phyloP scores from a whole-genome alignment of 2,888 invertebrate genomes.

The Seira sanloemensis region DNA sequence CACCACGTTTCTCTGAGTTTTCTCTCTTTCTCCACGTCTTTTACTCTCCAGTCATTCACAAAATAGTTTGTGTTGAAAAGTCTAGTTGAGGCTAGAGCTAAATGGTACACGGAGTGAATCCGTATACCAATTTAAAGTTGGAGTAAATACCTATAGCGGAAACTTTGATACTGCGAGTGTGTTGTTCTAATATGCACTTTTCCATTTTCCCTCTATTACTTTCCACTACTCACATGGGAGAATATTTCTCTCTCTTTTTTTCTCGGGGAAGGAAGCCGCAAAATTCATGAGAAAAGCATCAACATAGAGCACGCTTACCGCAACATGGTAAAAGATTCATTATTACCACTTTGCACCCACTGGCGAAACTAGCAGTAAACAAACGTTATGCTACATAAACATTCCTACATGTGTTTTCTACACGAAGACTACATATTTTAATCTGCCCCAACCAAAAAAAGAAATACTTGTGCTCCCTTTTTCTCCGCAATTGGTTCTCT shows the following conservation, averaged over 20 bases:
- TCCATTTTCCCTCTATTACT: neutral
- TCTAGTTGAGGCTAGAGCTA: too few species aligned
- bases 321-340: constrained; percentile 60
- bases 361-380: constrained; percentile 6
- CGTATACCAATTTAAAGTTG: neutral
- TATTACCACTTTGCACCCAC: constrained; percentile 61
- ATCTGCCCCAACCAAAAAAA: neutral
- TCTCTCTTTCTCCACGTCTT: constrained; percentile 18
- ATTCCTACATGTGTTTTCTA: constrained; percentile 21
- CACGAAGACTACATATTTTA: neutral
- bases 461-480: neutral
- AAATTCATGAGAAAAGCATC: constrained; percentile 3
- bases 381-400: constrained; percentile 41
- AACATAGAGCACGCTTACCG: constrained; percentile 29
- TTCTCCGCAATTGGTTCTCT: constrained; percentile 11
- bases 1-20: neutral
- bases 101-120: too few species aligned
- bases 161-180: neutral
- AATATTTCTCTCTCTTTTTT: neutral
- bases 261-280: constrained; percentile 40
- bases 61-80: constrained; percentile 31
- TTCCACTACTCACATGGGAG: constrained; percentile 34
- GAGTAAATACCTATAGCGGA: neutral
- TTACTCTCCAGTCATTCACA: constrained; percentile 32
- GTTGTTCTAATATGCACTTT: neutral